These are phyloP conservation scores for Ictalurus furcatus DNA, from an alignment of 2,113 vertebrate species.

Conservation along the genomic window DNA sequence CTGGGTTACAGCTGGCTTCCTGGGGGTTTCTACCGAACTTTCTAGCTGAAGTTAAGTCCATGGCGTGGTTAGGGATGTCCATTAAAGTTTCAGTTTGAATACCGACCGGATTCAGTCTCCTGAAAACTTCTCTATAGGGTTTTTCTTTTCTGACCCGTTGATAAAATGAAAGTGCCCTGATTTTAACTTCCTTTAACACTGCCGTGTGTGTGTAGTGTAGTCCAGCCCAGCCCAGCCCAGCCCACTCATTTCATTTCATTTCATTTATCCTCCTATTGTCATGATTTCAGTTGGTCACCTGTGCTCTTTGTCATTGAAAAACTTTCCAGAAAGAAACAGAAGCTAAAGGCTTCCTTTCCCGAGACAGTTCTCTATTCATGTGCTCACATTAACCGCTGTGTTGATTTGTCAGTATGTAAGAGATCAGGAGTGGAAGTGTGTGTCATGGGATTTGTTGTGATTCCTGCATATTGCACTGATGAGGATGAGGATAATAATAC, in stretches of 20 bases:
- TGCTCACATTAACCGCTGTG: not conserved
- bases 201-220: not conserved
- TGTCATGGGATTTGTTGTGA: constrained; percentile 10
- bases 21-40: not conserved
- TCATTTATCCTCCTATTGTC: not conserved
- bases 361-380: not conserved
- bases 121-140: not conserved
- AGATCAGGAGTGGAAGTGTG: not conserved
- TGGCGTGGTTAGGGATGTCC: not conserved
- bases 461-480: not conserved
- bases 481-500: not conserved
- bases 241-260: not conserved
- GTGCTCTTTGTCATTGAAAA: not conserved
- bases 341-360: not conserved
- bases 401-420: not conserved
- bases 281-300: not conserved
- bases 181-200: not conserved
- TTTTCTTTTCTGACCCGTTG: not conserved
- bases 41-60: not conserved
- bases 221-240: not conserved
- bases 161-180: not conserved
- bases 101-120: not conserved
- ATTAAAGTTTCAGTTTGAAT: not conserved
- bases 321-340: not conserved
- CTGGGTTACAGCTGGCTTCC: not conserved